phyloP scores from a whole-genome alignment of 2,113 vertebrate genomes.

The Atlantisia rogersi region DNA sequence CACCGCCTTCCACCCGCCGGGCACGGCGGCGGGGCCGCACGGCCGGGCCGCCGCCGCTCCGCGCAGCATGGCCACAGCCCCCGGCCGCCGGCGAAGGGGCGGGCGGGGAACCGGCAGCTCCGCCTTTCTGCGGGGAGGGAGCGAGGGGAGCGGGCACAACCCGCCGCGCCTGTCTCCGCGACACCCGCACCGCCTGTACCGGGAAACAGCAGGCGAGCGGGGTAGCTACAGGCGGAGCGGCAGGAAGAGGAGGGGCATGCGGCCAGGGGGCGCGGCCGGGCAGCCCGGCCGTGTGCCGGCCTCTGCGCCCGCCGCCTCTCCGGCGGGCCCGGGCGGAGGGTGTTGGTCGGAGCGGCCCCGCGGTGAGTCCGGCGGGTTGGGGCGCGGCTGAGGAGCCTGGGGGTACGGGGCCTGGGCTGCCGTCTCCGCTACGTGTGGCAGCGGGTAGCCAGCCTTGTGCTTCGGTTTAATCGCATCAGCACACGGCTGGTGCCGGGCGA shows the following conservation, averaged over 20 bases:
- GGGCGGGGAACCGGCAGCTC: background rate
- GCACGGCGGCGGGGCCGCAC: background rate
- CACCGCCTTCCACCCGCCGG: background rate
- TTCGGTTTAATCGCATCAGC: accelerated
- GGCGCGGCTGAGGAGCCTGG: background rate
- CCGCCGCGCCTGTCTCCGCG: background rate
- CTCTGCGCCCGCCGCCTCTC: accelerated
- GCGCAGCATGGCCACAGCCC: background rate
- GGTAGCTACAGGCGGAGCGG: background rate
- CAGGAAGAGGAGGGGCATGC: constrained; percentile 35
- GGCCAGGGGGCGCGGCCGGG: no score
- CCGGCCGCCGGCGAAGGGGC: background rate
- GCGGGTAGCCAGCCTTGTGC: accelerated
- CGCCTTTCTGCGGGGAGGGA: background rate
- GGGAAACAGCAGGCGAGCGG: background rate
- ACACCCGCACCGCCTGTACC: background rate
- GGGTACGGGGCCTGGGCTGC: no score
- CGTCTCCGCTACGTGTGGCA: background rate
- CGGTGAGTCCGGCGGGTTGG: background rate
- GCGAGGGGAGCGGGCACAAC: background rate
- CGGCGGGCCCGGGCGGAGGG: background rate
- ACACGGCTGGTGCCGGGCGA: background rate
- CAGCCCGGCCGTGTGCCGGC: background rate
- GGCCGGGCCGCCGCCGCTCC: background rate
- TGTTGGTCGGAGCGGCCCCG: background rate